Evolutionary conservation across 2,797 vertebrate species (phyloP), one percentile per base, ranked within the genome.

Genomic region (Cryptoprocta ferox): DNA sequence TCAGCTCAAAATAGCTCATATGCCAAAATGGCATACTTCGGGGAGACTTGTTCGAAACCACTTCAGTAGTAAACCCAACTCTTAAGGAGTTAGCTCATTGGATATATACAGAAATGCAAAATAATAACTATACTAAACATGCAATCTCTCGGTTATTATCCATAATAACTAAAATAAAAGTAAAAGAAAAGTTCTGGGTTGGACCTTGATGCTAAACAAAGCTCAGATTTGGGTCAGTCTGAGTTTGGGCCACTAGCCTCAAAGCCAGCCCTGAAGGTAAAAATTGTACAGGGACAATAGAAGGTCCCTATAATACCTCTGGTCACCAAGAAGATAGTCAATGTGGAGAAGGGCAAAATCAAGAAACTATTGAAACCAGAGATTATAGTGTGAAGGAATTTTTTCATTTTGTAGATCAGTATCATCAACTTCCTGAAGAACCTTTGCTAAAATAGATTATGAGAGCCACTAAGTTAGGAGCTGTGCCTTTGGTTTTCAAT

Each of bases 351-450:
- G 35, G 48, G 45, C 48, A 63, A 66, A 39, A 56, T 21, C 71
- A 93, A 78, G 71, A 76, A 93, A 78, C 48, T 35, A 78, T 2
- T 56, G 37, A 85, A 86, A 53, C 48, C 21, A n/a, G 21, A 21
- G 35, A 24, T 11, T 45, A 18, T 35, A 35, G 30, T 68, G 13
- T 56, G 37, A 86, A 85, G 18, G 14, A 70, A 32, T 35, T 56
- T 63, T 93, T 93, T 93, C 73, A 59, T 93, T 93, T 78, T 86
- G 71, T 45, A 28, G 11, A 68, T 85, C 59, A n/a, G 21, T 32
- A 56, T 45, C 82, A 79, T 66, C 35, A 86, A 32, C 48, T 93
- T 79, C 73, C 26, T 56, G 26, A 87, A 28, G 26, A 79, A 87
- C 13, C 5, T 61, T 45, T 79, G 68, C 24, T 93, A 35, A 84